A percentile compares a stretch with the other conserved stretches of the same genome.
Conservation (phyloP, 1,140 invertebrate species). For the Epicauta chinensis region DNA sequence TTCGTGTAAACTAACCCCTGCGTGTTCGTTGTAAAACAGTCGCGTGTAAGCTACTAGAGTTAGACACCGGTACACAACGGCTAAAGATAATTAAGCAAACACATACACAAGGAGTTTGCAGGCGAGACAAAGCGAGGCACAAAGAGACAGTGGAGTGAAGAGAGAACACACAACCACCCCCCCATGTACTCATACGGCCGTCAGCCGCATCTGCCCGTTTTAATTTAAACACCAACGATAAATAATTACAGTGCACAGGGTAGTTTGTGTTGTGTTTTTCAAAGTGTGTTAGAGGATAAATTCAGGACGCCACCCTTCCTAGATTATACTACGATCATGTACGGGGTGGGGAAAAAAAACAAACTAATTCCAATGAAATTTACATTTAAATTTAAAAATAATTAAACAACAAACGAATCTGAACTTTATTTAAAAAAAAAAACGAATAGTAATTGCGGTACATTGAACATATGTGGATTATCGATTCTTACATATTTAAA, state of each 20-base stretch:
- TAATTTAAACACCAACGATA: constrained; percentile 31
- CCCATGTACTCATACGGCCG: constrained; percentile 12
- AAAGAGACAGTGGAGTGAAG: constrained; percentile 1
- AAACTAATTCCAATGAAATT: too few species aligned
- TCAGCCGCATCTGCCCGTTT: constrained; percentile 33
- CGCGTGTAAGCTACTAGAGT: constrained; percentile 20
- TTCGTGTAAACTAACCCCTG: constrained; percentile 7
- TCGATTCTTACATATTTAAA: too few species aligned
- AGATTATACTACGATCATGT: too few species aligned
- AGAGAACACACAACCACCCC: constrained; percentile 16
- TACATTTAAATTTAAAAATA: too few species aligned
- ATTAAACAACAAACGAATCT: too few species aligned
- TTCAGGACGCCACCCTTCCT: too few species aligned
- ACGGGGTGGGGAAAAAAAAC: too few species aligned
- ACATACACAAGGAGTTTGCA: constrained; percentile 17
- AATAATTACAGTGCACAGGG: constrained; percentile 23
- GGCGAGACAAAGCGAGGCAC: too few species aligned
- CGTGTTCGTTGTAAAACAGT: not conserved
- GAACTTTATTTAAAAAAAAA: too few species aligned
- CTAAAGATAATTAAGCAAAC: constrained; percentile 33
- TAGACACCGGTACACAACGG: constrained; percentile 22
- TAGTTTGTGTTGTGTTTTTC: not conserved
- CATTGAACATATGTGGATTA: too few species aligned
- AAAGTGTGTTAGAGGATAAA: too few species aligned
- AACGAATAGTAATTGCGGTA: too few species aligned